Percentiles rank a stretch among this genome's conserved stretches.
Conservation (phyloP, 2,113 vertebrate genomes). For the Plecturocebus donacophilus region DNA sequence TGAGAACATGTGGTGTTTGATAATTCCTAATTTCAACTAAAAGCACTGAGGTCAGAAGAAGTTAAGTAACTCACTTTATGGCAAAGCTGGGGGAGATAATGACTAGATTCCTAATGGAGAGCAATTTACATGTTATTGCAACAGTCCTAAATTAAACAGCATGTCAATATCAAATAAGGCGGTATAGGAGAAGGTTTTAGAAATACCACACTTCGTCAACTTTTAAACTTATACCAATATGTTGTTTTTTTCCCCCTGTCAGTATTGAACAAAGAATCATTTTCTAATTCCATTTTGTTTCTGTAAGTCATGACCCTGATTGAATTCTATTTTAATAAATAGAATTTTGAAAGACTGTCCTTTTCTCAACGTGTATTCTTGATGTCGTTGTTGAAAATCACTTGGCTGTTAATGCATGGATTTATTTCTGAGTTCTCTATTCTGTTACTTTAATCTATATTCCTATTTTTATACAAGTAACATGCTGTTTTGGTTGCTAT, state of each 20-base stretch:
- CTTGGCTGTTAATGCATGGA: background rate
- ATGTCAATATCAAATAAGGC: background rate
- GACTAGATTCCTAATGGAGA: background rate
- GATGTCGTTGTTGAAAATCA: background rate
- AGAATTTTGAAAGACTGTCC: background rate
- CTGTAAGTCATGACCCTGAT: background rate
- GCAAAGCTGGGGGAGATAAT: background rate
- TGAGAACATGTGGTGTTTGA: too few relatives aligned
- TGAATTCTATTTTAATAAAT: background rate
- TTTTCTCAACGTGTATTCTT: background rate
- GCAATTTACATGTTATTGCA: background rate
- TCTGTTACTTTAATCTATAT: background rate
- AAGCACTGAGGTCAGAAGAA: background rate
- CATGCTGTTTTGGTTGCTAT: background rate
- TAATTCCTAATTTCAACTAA: background rate
- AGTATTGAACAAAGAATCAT: background rate
- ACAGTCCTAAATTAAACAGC: background rate
- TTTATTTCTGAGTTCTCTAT: background rate
- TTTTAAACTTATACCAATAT: background rate
- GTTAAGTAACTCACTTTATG: background rate
- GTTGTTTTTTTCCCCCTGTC: background rate
- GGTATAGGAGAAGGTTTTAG: background rate
- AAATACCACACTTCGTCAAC: background rate
- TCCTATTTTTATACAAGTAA: background rate
- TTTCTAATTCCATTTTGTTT: background rate